These are phyloP conservation scores for Aspiorhynchus laticeps DNA, from an alignment of 2,113 vertebrate species.

Conservation along the genomic window DNA sequence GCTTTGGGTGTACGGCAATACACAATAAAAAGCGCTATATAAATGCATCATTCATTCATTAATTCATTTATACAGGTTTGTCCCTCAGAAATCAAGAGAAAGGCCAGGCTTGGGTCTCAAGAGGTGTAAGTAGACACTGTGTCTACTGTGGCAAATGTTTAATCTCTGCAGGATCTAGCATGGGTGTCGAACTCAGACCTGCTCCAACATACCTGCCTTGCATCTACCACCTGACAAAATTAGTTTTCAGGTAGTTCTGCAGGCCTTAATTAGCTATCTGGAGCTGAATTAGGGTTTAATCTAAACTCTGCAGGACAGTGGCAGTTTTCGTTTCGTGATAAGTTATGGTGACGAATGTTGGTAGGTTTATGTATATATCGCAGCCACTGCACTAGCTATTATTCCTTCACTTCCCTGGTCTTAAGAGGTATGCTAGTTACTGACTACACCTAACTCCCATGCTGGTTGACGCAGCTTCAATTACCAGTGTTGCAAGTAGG, in stretches of 20 bases:
- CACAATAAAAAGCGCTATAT: too few relatives aligned
- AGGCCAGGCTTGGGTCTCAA: not conserved
- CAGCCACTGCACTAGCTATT: too few relatives aligned
- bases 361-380: too few relatives aligned
- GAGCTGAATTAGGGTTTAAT: not conserved
- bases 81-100: not conserved
- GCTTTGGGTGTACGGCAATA: too few relatives aligned
- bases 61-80: too few relatives aligned
- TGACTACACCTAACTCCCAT: not conserved
- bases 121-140: not conserved
- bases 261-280: not conserved
- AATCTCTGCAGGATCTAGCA: not conserved
- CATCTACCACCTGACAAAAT: not conserved
- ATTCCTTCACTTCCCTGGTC: not conserved
- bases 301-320: not conserved
- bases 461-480: not conserved
- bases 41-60: too few relatives aligned
- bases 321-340: too few relatives aligned
- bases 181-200: not conserved
- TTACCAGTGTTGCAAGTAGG: not conserved
- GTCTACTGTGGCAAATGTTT: not conserved
- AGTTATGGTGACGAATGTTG: too few relatives aligned
- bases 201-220: not conserved
- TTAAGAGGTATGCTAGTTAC: not conserved
- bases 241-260: not conserved